These are phyloP conservation scores for Aradus depressus DNA, from an alignment of 2,888 invertebrate species.

Conservation along the genomic window DNA sequence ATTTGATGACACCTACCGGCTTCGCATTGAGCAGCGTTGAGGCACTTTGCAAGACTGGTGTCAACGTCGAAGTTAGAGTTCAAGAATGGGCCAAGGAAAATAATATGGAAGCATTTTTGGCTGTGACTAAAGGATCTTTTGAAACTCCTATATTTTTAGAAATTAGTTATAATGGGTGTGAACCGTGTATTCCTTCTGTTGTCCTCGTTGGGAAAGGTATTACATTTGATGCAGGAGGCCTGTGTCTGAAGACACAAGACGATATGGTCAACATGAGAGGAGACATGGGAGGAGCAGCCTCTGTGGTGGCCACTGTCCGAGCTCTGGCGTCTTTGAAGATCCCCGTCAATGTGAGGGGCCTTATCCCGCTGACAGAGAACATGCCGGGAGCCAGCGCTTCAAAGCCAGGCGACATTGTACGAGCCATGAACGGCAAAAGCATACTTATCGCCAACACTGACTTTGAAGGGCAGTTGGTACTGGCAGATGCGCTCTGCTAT, in stretches of 20 bases:
- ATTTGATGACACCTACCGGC: constrained; percentile 63
- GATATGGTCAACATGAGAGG: constrained; percentile 62
- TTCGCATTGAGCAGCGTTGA: constrained; percentile 60
- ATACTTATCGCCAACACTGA: constrained; percentile 65
- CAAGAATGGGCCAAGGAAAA: constrained; percentile 64
- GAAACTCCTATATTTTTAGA: constrained; percentile 74
- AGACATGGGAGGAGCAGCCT: constrained; percentile 81
- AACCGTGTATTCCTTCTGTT: constrained; percentile 49
- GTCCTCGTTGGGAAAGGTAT: constrained; percentile 61
- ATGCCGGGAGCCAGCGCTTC: constrained; percentile 67
- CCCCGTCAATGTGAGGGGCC: constrained; percentile 60
- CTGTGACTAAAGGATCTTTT: constrained; percentile 62
- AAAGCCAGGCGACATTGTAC: constrained; percentile 66
- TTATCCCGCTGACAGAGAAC: constrained; percentile 68
- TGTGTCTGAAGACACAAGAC: constrained; percentile 52
- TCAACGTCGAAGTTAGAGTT: constrained; percentile 53
- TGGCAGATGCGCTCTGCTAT: constrained; percentile 71
- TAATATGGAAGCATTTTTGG: constrained; percentile 69
- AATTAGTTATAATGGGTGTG: constrained; percentile 55
- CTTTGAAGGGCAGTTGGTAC: constrained; percentile 62
- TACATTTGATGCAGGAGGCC: constrained; percentile 60
- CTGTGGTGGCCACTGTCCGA: constrained; percentile 60
- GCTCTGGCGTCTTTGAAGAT: constrained; percentile 57
- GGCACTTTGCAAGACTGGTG: constrained; percentile 43
- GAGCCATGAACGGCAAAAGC: constrained; percentile 61